Conservation (phyloP, 2,113 vertebrate species). For the Sorex araneus region DNA sequence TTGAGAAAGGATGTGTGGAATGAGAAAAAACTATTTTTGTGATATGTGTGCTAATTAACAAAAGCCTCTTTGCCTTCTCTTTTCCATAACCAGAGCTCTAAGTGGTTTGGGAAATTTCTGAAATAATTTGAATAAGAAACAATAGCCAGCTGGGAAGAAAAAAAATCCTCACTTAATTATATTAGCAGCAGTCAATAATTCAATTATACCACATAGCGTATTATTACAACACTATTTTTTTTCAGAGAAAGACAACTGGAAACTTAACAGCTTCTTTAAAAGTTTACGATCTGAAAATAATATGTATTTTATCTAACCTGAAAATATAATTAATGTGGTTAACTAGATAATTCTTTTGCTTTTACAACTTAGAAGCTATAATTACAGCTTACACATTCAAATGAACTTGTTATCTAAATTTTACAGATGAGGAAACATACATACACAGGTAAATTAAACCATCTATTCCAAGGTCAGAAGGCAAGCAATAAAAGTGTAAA, state of each 20-base stretch:
- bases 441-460: conserved; percentile 47
- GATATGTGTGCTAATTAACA: background rate
- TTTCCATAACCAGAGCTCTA: background rate
- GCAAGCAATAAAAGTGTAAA: conserved; percentile 40
- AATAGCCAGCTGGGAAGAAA: background rate
- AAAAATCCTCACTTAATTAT: background rate
- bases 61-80: background rate
- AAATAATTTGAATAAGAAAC: conserved; percentile 1
- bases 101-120: background rate
- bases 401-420: conserved; percentile 51
- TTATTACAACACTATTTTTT: background rate
- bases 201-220: background rate
- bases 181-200: conserved; percentile 16
- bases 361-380: conserved; percentile 49
- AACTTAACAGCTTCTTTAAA: background rate
- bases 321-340: background rate
- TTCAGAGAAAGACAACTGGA: background rate
- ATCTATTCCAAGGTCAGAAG: conserved; percentile 47
- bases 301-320: background rate
- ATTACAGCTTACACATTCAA: conserved; percentile 56
- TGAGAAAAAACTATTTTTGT: conserved; percentile 33
- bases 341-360: background rate
- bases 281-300: background rate
- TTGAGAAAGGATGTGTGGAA: background rate
- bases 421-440: conserved; percentile 61